phyloP scores from a whole-genome alignment of 2,113 vertebrate species.

The Thinocorus orbignyianus region DNA sequence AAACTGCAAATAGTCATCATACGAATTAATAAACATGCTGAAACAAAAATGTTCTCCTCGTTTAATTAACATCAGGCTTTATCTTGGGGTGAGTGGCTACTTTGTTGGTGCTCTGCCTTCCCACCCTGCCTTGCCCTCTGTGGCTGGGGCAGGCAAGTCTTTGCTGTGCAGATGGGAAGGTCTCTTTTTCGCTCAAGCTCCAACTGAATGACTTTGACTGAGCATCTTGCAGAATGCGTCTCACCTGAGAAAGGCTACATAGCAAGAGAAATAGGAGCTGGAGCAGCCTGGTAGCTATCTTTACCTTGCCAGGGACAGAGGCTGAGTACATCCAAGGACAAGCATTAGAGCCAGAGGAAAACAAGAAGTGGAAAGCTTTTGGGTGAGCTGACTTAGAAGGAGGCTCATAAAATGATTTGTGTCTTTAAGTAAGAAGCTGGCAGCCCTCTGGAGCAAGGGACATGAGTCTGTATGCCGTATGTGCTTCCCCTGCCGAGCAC shows the following conservation, averaged over 20 bases:
- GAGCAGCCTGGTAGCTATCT: background rate
- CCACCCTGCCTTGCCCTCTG: accelerated
- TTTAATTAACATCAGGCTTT: slow-evolving; percentile 25
- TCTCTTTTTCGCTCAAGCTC: background rate
- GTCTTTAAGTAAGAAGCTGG: background rate
- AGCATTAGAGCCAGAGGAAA: background rate
- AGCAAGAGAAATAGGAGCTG: background rate
- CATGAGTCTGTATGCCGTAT: accelerated
- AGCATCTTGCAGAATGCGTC: background rate
- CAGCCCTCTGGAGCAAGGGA: background rate
- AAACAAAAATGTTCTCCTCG: background rate
- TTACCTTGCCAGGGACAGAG: background rate
- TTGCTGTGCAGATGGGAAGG: background rate
- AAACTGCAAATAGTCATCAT: slow-evolving; percentile 25
- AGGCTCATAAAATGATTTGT: background rate
- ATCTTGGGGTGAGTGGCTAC: slow-evolving; percentile 14
- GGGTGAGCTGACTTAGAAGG: background rate
- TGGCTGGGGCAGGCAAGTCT: background rate
- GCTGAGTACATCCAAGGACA: background rate
- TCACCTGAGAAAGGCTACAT: background rate
- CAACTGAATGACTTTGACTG: background rate
- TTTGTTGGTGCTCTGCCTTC: background rate
- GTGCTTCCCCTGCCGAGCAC: background rate
- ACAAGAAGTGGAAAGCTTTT: background rate
- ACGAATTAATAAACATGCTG: slow-evolving; percentile 45